Percentiles rank a stretch among this genome's conserved stretches.
Conservation (phyloP, 2,888 invertebrate genomes). For the Platerodrilus igneus region DNA sequence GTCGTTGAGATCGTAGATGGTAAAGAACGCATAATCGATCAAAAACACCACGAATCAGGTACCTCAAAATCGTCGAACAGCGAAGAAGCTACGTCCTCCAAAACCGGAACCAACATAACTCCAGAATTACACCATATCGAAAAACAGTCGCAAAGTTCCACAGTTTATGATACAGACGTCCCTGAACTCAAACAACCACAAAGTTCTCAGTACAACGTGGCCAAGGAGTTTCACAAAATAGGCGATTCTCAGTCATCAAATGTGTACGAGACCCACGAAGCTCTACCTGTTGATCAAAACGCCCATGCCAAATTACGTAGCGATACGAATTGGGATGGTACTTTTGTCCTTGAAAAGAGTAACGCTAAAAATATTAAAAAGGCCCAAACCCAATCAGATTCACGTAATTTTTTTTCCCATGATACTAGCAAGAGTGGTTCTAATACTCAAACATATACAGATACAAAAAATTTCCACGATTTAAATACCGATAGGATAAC, state of each 20-base stretch:
- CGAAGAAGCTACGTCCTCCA: constrained; percentile 53
- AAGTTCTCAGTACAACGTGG: constrained; percentile 49
- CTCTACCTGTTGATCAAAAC: constrained; percentile 2
- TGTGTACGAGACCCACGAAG: constrained; percentile 25
- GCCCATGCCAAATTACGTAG: constrained; percentile 5
- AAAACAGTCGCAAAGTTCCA: constrained; percentile 53
- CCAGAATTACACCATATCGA: constrained; percentile 54
- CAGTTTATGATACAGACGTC: constrained; percentile 55
- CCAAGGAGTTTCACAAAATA: constrained; percentile 45
- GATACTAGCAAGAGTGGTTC: constrained; percentile 11
- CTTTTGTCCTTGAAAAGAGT: constrained; percentile 23
- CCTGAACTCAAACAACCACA: constrained; percentile 47
- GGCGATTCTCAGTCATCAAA: constrained; percentile 40
- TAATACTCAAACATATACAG: constrained; percentile 27
- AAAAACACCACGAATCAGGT: constrained; percentile 57
- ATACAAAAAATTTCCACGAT: constrained; percentile 32
- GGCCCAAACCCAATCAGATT: constrained; percentile 16
- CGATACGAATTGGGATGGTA: constrained; percentile 28
- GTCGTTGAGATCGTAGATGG: constrained; percentile 63
- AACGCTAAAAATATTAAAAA: constrained; percentile 10
- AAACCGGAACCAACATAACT: constrained; percentile 55
- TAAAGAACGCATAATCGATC: constrained; percentile 58
- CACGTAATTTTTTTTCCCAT: constrained; percentile 21
- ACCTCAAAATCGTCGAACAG: constrained; percentile 42
- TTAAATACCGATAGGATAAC: constrained; percentile 29